Conservation (phyloP, 2,113 vertebrate species). For the Origma solitaria region DNA sequence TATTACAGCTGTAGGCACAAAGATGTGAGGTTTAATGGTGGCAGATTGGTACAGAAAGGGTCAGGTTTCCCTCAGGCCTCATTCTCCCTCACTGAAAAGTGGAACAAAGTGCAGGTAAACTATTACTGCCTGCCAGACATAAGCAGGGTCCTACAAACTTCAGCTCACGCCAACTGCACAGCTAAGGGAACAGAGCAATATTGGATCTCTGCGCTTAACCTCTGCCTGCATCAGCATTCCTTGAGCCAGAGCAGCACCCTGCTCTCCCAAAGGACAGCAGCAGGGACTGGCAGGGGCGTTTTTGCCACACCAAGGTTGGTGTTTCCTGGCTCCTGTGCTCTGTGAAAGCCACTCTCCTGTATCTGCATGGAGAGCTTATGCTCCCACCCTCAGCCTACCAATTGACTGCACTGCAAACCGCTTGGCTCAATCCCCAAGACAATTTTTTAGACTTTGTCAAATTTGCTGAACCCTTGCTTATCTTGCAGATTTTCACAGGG, state of each 20-base stretch:
- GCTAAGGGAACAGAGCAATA: background rate
- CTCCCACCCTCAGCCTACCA: background rate
- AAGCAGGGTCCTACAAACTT: background rate
- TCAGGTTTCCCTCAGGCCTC: background rate
- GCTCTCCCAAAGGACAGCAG: background rate
- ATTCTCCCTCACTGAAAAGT: background rate
- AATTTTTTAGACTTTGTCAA: background rate
- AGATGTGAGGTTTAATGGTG: background rate
- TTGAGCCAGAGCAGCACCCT: background rate
- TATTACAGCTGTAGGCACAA: background rate
- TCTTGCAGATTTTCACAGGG: background rate
- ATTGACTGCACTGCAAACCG: background rate
- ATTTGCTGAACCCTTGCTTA: background rate
- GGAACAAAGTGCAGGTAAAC: background rate
- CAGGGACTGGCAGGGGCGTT: background rate
- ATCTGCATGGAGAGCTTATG: background rate
- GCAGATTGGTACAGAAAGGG: background rate
- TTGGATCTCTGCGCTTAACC: background rate
- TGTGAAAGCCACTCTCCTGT: background rate
- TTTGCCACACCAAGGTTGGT: fast-evolving
- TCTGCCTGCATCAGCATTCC: background rate
- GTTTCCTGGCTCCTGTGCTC: background rate
- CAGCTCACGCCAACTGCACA: background rate
- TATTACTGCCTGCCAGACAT: background rate
- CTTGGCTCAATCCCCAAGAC: background rate